Base-by-base conservation (phyloP, 2,113 vertebrate genomes). In the Campylorhamphus procurvoides region DNA sequence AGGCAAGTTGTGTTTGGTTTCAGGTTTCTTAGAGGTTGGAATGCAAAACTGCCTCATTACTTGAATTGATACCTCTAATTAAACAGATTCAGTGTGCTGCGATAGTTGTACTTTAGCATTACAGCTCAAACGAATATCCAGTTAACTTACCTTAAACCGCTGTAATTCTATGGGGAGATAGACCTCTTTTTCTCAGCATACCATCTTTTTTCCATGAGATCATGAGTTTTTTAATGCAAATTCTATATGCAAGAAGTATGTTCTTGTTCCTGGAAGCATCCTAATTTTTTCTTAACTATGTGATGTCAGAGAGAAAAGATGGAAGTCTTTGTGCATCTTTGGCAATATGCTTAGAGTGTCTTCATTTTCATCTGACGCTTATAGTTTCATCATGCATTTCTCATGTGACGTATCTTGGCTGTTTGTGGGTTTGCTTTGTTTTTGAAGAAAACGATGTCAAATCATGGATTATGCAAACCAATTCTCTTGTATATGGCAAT, bases 1-100 rank as follows among this genome's bases (percentile, higher is more conserved):
- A 85, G 79, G 42, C 58, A 96, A 85, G 58, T 58, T 79, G 23
- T 78, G 39, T 86, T 87, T 81, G 78, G 77, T 73, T 95, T 96
- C 77, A 73, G 74, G 58, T 94, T 94, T 94, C 71, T 75, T 66
- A 47, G 44, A 77, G 56, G 33, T 24, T 94, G 94, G 53, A 28
- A 40, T 92, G 60, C 49, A 75, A 95, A 95, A 89, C 62, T 60
- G n/a, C 42, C 33, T 90, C 50, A 76, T 91, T 86, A 28, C 63
- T 88, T 87, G 68, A 87, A 77, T 19, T 77, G 75, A 71, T 90
- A 87, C 33, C 14, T 74, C 71, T 90, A 73, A 84, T 94, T 81
- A 89, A 92, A 47, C 55, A 90, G 78, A 71, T 47, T 62, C 40
- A n/a, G 29, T 76, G 40, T 3, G 1, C 33, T 89, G 55, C 52